Evolutionary conservation across 2,888 invertebrate genomes (phyloP).

Genomic region (Napeogenes inachia): DNA sequence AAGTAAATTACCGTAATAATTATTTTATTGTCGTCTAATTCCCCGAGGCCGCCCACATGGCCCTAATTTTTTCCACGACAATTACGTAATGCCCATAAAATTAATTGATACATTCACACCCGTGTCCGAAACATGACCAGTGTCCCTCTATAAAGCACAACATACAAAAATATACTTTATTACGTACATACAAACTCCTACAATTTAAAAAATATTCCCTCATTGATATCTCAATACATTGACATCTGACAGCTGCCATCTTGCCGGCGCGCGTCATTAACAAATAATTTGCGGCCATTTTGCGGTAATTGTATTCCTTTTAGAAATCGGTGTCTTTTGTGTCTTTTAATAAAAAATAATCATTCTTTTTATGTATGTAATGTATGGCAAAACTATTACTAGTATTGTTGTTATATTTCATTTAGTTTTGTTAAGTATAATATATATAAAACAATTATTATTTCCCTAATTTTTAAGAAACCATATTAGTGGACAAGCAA

Average conservation of each 20-base stretch:
- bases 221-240: constrained; percentile 55
- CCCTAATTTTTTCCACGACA: constrained; percentile 67
- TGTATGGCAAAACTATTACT: too few relatives aligned
- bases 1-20: constrained; percentile 7
- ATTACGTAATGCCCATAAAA: constrained; percentile 65
- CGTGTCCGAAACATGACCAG: constrained; percentile 56
- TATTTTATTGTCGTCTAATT: constrained; percentile 9
- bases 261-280: constrained; percentile 51
- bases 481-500: constrained; percentile 41
- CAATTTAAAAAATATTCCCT: constrained; percentile 13
- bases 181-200: too few relatives aligned
- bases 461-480: constrained; percentile 35
- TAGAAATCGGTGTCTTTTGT: too few relatives aligned
- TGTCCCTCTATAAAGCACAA: constrained; percentile 38
- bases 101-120: constrained; percentile 69
- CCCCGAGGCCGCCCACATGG: constrained; percentile 40
- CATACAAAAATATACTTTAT: constrained; percentile 10
- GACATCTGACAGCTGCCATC: constrained; percentile 66
- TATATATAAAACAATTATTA: background rate
- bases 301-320: constrained; percentile 28
- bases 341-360: too few relatives aligned
- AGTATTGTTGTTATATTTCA: too few relatives aligned
- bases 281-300: constrained; percentile 45
- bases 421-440: too few relatives aligned
- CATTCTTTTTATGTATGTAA: too few relatives aligned